Base-by-base conservation (phyloP, 2,797 vertebrate species). In the Intellagama lesueurii region DNA sequence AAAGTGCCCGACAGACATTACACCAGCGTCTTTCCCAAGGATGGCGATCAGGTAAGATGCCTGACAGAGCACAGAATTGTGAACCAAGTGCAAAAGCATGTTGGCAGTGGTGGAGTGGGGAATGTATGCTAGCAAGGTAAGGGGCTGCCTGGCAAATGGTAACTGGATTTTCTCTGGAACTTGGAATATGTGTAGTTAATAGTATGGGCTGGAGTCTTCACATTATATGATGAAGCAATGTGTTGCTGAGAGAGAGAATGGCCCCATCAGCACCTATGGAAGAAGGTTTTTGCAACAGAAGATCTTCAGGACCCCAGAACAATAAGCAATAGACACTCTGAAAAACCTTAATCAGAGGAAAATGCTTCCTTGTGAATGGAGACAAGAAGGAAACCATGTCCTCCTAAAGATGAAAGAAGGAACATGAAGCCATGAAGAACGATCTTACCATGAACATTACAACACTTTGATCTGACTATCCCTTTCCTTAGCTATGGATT, bases 11-110 rank as follows among this genome's bases (percentile, higher is more conserved):
- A 91, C 97, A 98, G 0, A 97, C 97, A 87, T 96, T 99, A 78
- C 98, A 97, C 87, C 98, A 98, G 88, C 96, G 97, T 81, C 97
- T 99, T 80, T 89, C 98, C 0, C 98, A 98, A 90, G 97, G 97
- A 95, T 98, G 97, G 94, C 97, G 91, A 40, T 95, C 96, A 90
- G 97, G 97, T 97, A 89, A 85, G 96, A 87, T 7, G 52, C 24
- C 32, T 14, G 26, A 7, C 35, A 30, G 69, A 35, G 32, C 47
- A 22, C 7, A 44, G 79, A 40, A 56, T 11, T 19, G 52, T 24
- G 44, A 12, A 30, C 9, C 26, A 9, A 52, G n/a, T 9, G 12
- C 69, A 66, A 22, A 19, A 24, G 1, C 78, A 1, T 30, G 0
- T 0, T 12, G 81, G 60, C 60, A 30, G 56, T 30, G 5, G 79